Evolutionary conservation across 2,797 vertebrate genomes (phyloP).

Genomic region (Argentina silus): DNA sequence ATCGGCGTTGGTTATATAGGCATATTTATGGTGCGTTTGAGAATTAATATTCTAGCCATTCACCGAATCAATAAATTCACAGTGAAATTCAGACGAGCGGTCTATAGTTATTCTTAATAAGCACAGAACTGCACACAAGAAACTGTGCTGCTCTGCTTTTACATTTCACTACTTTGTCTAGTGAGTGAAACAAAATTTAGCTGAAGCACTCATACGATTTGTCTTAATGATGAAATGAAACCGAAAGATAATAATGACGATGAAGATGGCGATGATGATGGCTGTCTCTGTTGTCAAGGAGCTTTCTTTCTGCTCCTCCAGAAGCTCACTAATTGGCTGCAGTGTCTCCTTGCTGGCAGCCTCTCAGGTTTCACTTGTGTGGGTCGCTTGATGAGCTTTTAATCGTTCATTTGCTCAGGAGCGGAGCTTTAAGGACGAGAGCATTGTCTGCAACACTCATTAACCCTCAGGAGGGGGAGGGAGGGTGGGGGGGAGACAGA

Average conservation of each 20-base stretch:
- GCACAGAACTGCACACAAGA: neutral
- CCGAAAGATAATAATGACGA: constrained; percentile 54
- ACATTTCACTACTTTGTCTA: too few relatives aligned
- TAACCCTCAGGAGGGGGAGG: neutral
- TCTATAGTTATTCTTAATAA: neutral
- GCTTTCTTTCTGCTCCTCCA: constrained; percentile 42
- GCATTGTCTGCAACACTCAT: neutral
- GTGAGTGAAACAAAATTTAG: neutral
- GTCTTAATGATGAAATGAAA: constrained; percentile 47
- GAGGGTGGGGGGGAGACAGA: neutral
- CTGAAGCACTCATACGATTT: neutral
- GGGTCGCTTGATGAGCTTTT: constrained; percentile 28
- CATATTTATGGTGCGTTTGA: too few relatives aligned
- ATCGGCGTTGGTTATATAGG: too few relatives aligned
- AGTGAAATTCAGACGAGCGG: too few relatives aligned
- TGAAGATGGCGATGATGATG: constrained; percentile 45
- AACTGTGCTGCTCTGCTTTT: too few relatives aligned
- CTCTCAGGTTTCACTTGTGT: constrained; percentile 18
- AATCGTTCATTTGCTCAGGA: constrained; percentile 42
- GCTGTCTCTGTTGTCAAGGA: constrained; percentile 67
- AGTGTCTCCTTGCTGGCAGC: constrained; percentile 36
- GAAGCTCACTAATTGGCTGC: constrained; percentile 68
- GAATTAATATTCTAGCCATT: too few relatives aligned
- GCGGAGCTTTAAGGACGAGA: constrained; percentile 1
- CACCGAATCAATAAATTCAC: too few relatives aligned